Evolutionary conservation across 2,113 vertebrate genomes (phyloP), one percentile per base, ranked within the genome.

Genomic region (Hippocampus guttulatus): DNA sequence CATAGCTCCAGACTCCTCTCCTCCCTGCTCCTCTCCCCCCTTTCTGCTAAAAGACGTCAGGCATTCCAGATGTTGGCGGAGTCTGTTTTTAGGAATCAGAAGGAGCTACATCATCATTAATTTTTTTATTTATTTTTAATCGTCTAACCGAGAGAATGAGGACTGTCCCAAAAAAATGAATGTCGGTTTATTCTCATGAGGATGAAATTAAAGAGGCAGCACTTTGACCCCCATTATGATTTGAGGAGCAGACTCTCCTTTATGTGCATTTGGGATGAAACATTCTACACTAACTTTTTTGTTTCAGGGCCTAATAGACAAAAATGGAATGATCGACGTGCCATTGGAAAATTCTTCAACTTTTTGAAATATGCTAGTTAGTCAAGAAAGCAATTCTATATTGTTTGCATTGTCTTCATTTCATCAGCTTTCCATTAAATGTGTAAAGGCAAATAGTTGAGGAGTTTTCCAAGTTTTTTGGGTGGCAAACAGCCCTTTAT

Each of bases 131-230:
- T 33, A 33, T 63, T 68, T 60, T 25, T 21, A 2, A 3, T 68
- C 1, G 2, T 68, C 1, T 1, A 10, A 60, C 73, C 58, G 49
- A 73, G 74, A 85, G 27, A 41, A 52, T 54, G 74, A 78, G 21
- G 73, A 75, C 62, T 27, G 67, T 78, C 70, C 70, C 70, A 74
- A 74, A 63, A 75, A 74, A 62, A 74, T 52, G 27, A 78, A 70
- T 75, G 33, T 43, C n/a, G 49, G 47, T 64, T 65, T 75, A 70
- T 78, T 81, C 79, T 80, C 74, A 69, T 69, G 71, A 20, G 81
- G 54, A 45, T 79, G 27, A 64, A 84, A 82, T 90, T 83, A 88
- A 88, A 88, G 83, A 79, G 75, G 65, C 83, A 77, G 80, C 40
- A 77, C 58, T 2, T 74, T 70, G 74, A 58, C 3, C 68, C 68